These are phyloP conservation scores for Marronus borbonicus DNA, from an alignment of 2,888 invertebrate genomes.

Conservation along the genomic window DNA sequence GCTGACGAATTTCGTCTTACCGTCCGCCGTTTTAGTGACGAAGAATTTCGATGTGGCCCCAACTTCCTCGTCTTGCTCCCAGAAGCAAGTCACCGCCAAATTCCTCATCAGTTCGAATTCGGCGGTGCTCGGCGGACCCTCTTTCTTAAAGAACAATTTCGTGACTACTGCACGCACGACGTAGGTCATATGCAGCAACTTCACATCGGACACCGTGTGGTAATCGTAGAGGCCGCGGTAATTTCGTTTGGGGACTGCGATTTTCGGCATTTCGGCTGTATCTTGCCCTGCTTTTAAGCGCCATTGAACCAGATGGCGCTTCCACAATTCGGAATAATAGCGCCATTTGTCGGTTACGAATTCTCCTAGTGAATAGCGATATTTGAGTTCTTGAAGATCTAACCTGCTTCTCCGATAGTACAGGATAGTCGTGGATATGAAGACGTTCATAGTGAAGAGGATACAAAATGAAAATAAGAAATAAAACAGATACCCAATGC, in stretches of 20 bases:
- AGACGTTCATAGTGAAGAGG: constrained; percentile 42
- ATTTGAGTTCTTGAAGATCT: not conserved
- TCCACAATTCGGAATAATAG: constrained; percentile 22
- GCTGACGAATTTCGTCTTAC: constrained; percentile 24
- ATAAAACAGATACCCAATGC: constrained; percentile 48
- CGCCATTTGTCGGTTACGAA: constrained; percentile 27
- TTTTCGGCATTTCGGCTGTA: not conserved
- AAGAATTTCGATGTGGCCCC: constrained; percentile 6
- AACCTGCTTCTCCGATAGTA: constrained; percentile 15
- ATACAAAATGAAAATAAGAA: constrained; percentile 51
- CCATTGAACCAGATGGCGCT: not conserved
- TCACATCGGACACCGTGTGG: constrained; percentile 19
- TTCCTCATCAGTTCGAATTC: constrained; percentile 22
- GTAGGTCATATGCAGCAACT: not conserved
- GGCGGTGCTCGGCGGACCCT: not conserved
- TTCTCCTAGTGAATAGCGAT: constrained; percentile 17
- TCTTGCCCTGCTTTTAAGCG: constrained; percentile 35
- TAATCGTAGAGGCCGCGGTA: constrained; percentile 14
- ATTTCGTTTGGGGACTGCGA: constrained; percentile 17
- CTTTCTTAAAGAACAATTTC: not conserved
- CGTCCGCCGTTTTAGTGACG: not conserved
- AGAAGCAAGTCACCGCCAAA: not conserved
- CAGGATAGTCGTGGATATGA: constrained; percentile 27
- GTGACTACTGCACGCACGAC: too few species aligned
- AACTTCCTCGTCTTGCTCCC: not conserved